Conservation (phyloP, 2,113 vertebrate genomes). For the Saccopteryx leptura region DNA sequence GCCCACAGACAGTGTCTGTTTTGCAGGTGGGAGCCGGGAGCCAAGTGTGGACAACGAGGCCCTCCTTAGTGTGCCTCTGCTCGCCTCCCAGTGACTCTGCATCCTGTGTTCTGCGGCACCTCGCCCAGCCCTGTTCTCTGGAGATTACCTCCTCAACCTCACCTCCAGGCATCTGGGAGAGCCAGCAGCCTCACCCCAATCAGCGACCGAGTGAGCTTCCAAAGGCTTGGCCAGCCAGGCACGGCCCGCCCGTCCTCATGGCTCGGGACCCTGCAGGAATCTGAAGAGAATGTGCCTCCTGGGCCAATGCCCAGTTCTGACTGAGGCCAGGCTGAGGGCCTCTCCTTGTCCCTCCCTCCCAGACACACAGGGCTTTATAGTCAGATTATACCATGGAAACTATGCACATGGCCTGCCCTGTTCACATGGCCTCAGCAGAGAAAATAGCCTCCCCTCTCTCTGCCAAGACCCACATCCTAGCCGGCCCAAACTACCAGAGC, state of each 20-base stretch:
- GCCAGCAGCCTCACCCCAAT: not conserved
- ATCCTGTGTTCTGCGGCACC: not conserved
- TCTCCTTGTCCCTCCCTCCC: slow-evolving; percentile 67
- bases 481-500: slow-evolving; percentile 39
- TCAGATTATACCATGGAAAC: slow-evolving; percentile 84
- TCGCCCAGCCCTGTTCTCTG: not conserved
- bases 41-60: not conserved
- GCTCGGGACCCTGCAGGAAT: slow-evolving; percentile 58
- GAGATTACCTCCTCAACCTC: slow-evolving; percentile 44
- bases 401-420: slow-evolving; percentile 72
- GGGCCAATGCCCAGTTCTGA: slow-evolving; percentile 58
- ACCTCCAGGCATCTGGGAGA: not conserved
- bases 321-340: slow-evolving; percentile 50
- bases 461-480: slow-evolving; percentile 74
- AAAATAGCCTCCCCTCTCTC: slow-evolving; percentile 71
- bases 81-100: not conserved
- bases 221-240: not conserved
- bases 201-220: slow-evolving; percentile 46
- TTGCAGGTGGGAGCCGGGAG: not conserved
- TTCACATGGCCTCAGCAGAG: slow-evolving; percentile 83
- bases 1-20: not conserved
- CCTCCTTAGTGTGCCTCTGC: not conserved
- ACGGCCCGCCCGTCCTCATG: not conserved
- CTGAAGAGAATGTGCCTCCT: slow-evolving; percentile 60
- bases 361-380: slow-evolving; percentile 80